Percentiles rank a stretch among this genome's conserved stretches.
Evolutionary conservation across 2,113 vertebrate genomes (phyloP).

Genomic region (Varanus salvator): DNA sequence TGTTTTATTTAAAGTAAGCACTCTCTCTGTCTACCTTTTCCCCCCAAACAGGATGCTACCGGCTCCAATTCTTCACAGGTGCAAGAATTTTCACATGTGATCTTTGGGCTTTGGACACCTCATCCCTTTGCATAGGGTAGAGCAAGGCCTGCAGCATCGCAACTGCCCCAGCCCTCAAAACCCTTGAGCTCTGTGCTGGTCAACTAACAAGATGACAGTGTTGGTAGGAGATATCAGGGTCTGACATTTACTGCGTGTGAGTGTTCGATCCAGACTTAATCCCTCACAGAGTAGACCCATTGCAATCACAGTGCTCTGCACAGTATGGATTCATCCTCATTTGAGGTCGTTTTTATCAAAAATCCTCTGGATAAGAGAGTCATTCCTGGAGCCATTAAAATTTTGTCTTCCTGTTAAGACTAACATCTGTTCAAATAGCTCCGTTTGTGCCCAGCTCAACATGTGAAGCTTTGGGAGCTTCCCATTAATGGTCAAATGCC

Average conservation of each 20-base stretch:
- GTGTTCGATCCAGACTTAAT: not conserved
- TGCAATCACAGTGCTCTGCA: not conserved
- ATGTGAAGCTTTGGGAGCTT: slow-evolving; percentile 47
- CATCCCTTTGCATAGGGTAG: too few species aligned
- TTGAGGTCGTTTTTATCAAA: slow-evolving; percentile 17
- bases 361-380: slow-evolving; percentile 32
- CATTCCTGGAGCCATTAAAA: slow-evolving; percentile 33
- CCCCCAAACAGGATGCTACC: too few species aligned
- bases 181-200: not conserved
- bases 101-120: too few species aligned
- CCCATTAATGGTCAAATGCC: slow-evolving; percentile 34
- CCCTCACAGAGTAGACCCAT: too few species aligned
- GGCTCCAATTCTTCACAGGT: too few species aligned
- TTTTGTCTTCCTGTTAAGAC: slow-evolving; percentile 42
- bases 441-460: slow-evolving; percentile 43
- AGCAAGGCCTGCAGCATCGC: not conserved
- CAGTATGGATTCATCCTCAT: not conserved
- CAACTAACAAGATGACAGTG: not conserved
- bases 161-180: not conserved
- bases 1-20: not conserved
- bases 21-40: not conserved
- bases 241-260: not conserved
- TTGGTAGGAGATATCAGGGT: too few species aligned
- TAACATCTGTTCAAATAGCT: slow-evolving; percentile 48
- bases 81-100: not conserved